Conservation (phyloP, 2,113 vertebrate genomes). For the Climacteris rufus region DNA sequence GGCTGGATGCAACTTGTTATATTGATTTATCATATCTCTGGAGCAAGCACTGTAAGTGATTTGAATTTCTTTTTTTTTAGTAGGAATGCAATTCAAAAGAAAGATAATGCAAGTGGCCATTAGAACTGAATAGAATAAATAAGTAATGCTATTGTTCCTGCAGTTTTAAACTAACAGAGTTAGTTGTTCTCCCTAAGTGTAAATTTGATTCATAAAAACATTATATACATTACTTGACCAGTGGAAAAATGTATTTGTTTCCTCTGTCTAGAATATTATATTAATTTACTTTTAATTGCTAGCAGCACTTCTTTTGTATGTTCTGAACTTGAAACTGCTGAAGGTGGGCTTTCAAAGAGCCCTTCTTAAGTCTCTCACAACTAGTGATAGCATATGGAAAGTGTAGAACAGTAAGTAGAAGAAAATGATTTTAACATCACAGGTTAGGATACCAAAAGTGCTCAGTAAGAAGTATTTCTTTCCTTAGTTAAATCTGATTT, state of each 20-base stretch:
- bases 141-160: neutral
- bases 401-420: neutral
- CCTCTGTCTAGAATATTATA: neutral
- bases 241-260: neutral
- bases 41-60: conserved; percentile 93
- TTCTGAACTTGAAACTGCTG: neutral
- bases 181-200: neutral
- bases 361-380: neutral
- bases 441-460: neutral
- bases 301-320: neutral
- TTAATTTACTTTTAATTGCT: neutral
- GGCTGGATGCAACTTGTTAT: conserved; percentile 99
- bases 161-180: neutral
- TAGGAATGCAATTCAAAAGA: neutral
- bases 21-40: conserved; percentile 97
- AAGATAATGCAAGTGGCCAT: neutral
- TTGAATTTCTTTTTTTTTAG: neutral
- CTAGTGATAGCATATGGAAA: neutral
- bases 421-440: neutral
- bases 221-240: neutral
- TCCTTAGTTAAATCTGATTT: neutral
- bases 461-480: neutral
- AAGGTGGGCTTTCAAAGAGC: neutral
- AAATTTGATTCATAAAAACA: neutral
- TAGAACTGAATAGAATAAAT: neutral